phyloP scores from a whole-genome alignment of 2,888 invertebrate genomes.

The Blera fallax region DNA sequence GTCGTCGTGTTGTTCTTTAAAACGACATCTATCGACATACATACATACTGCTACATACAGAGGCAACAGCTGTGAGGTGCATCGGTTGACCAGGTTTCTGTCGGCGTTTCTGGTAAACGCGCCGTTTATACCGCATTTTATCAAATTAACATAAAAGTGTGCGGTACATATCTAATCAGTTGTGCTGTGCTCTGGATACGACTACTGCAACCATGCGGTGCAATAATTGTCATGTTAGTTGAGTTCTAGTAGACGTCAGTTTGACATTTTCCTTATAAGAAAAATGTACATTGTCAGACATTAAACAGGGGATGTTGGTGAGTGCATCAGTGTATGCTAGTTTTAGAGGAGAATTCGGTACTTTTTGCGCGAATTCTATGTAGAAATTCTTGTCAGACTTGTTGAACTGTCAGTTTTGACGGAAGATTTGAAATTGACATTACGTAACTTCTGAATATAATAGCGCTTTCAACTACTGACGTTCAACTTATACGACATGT shows the following conservation, averaged over 20 bases:
- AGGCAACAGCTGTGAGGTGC: conserved; percentile 19
- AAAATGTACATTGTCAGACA: background rate
- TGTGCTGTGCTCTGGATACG: conserved; percentile 38
- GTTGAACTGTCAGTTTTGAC: background rate
- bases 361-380: background rate
- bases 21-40: background rate
- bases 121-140: conserved; percentile 48
- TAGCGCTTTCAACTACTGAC: too few relatives aligned
- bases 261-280: conserved; percentile 47
- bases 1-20: conserved; percentile 31
- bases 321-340: background rate
- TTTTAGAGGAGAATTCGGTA: too few relatives aligned
- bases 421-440: too few relatives aligned
- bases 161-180: conserved; percentile 64
- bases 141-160: conserved; percentile 64
- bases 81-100: conserved; percentile 30
- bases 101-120: conserved; percentile 30
- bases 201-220: conserved; percentile 7
- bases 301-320: too few relatives aligned
- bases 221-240: conserved; percentile 35
- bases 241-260: conserved; percentile 35
- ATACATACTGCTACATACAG: too few relatives aligned
- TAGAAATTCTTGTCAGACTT: background rate
- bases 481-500: too few relatives aligned
- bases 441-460: too few relatives aligned